Conservation (phyloP, 2,797 vertebrate genomes). For the Notamacropus eugenii region DNA sequence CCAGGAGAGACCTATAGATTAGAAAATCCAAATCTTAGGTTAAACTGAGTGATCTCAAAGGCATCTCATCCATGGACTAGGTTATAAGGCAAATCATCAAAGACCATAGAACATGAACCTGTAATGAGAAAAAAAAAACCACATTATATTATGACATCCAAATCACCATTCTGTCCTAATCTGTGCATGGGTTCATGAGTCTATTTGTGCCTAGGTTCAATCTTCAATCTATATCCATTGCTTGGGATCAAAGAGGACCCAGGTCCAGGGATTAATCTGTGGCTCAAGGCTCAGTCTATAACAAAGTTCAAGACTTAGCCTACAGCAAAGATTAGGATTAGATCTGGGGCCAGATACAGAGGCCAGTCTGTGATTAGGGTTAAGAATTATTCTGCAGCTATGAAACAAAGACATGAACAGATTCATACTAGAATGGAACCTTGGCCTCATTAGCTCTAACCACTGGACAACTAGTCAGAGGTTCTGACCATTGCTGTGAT, state of each 20-base stretch:
- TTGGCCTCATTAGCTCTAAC: neutral
- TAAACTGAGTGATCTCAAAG: neutral
- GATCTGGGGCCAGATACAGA: neutral
- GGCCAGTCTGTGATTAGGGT: neutral
- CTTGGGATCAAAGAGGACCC: neutral
- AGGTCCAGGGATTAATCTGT: neutral
- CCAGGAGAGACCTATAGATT: neutral
- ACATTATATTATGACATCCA: neutral
- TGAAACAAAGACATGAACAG: neutral
- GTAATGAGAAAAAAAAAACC: neutral
- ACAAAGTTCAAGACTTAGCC: neutral
- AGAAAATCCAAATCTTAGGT: neutral
- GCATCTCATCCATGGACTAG: neutral
- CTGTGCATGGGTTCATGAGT: neutral
- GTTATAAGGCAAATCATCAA: neutral
- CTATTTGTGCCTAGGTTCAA: neutral
- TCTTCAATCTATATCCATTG: neutral
- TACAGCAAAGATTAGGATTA: neutral
- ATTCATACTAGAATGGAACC: neutral
- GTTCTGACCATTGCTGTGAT: neutral
- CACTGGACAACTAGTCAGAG: neutral
- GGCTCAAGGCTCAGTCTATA: neutral
- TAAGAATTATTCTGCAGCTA: neutral
- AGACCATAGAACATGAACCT: neutral
- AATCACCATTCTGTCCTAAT: neutral